Evolutionary conservation across 2,888 invertebrate genomes (phyloP).

Genomic region (Acanthacorydalis orientalis): DNA sequence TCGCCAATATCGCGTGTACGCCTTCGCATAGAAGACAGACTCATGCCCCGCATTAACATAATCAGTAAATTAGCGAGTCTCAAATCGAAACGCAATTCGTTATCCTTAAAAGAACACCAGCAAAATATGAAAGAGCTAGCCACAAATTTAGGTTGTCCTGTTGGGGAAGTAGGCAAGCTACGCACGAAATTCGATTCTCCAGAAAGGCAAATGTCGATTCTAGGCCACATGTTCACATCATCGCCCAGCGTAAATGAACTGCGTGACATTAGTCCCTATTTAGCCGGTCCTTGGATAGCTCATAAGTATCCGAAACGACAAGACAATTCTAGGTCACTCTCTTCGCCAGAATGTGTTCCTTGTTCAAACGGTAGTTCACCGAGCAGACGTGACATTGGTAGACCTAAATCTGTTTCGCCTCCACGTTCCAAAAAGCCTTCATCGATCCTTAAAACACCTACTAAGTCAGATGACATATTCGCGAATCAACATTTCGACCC

Average conservation of each 20-base stretch:
- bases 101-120: conserved; percentile 12
- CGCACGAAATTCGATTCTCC: conserved; percentile 53
- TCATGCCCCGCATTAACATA: conserved; percentile 81
- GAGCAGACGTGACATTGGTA: conserved; percentile 26
- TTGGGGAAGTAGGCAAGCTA: conserved; percentile 56
- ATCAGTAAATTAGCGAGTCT: conserved; percentile 66
- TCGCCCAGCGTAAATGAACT: conserved; percentile 63
- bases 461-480: conserved; percentile 27
- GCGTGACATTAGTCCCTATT: conserved; percentile 59
- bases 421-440: conserved; percentile 29
- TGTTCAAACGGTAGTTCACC: conserved; percentile 16
- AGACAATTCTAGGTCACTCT: conserved; percentile 48
- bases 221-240: conserved; percentile 66
- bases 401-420: conserved; percentile 31
- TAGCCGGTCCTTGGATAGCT: conserved; percentile 65
- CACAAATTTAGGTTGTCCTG: conserved; percentile 25
- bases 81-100: conserved; percentile 17
- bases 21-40: conserved; percentile 48
- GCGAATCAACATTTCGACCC: conserved; percentile 58
- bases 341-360: conserved; percentile 27
- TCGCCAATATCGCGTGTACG: conserved; percentile 49
- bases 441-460: conserved; percentile 25
- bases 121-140: conserved; percentile 21
- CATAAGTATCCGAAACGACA: conserved; percentile 56
- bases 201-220: conserved; percentile 33